Conservation (phyloP, 1,140 invertebrate species). For the Listronotus oregonensis region DNA sequence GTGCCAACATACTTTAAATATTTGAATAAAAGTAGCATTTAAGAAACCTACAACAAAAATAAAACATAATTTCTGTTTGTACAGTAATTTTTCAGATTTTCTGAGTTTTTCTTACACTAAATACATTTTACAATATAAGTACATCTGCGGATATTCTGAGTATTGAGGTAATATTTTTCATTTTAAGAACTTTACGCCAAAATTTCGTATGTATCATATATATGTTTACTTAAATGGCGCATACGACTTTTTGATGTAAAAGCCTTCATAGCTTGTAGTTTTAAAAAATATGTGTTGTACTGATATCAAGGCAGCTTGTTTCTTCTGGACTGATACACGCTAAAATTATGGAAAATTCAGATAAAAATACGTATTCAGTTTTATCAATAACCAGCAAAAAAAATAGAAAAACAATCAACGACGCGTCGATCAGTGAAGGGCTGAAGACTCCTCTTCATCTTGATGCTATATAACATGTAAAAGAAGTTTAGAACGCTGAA, state of each 20-base stretch:
- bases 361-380: no score
- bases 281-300: constrained; percentile 55
- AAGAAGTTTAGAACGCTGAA: no score
- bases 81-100: constrained; percentile 16
- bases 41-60: background rate
- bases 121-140: constrained; percentile 57
- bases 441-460: no score
- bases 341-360: background rate
- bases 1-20: no score
- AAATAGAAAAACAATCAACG: no score
- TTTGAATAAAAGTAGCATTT: no score
- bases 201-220: constrained; percentile 1
- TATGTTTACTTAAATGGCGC: background rate
- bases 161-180: constrained; percentile 57
- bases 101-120: constrained; percentile 47
- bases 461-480: no score
- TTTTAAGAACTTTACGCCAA: constrained; percentile 27
- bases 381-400: no score
- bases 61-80: constrained; percentile 9
- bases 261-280: constrained; percentile 47
- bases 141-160: constrained; percentile 57
- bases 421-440: no score
- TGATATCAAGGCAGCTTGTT: constrained; percentile 58
- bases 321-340: constrained; percentile 34
- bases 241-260: constrained; percentile 18